Conservation (phyloP, 2,797 vertebrate species). For the Enteromius paludinosus region DNA sequence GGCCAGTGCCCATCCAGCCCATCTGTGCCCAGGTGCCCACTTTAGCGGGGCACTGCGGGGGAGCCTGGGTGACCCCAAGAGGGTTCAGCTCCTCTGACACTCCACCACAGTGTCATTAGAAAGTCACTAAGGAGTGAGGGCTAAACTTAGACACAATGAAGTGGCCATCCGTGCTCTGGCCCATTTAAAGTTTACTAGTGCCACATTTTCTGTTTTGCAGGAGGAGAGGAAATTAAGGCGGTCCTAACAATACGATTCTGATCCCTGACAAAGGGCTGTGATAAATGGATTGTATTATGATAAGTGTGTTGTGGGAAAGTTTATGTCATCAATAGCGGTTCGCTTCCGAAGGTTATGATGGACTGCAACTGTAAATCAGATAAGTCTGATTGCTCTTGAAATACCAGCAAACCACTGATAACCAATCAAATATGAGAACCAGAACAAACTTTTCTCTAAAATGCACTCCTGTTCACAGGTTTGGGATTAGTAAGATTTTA, state of each 20-base stretch:
- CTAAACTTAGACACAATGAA: slow-evolving; percentile 54
- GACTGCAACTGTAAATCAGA: not conserved
- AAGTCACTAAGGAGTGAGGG: slow-evolving; percentile 64
- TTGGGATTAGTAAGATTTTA: not conserved
- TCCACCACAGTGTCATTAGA: slow-evolving; percentile 64
- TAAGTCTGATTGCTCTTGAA: not conserved
- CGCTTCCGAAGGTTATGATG: not conserved
- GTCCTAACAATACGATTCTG: not conserved
- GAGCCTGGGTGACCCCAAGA: slow-evolving; percentile 73
- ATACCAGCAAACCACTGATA: not conserved
- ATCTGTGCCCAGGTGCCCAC: slow-evolving; percentile 81
- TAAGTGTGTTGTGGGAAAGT: not conserved
- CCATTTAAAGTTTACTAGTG: slow-evolving; percentile 42
- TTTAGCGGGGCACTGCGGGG: slow-evolving; percentile 75
- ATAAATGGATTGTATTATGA: not conserved
- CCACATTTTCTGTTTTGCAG: slow-evolving; percentile 37
- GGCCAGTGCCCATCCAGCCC: slow-evolving; percentile 72
- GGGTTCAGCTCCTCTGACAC: slow-evolving; percentile 69
- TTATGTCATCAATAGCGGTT: not conserved
- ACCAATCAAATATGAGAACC: not conserved
- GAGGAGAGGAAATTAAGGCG: not conserved
- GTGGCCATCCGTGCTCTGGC: slow-evolving; percentile 42
- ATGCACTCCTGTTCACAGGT: not conserved
- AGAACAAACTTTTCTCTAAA: not conserved
- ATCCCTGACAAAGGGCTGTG: not conserved